phyloP scores from a whole-genome alignment of 2,888 invertebrate species.

The Pachymerium ferrugineum region DNA sequence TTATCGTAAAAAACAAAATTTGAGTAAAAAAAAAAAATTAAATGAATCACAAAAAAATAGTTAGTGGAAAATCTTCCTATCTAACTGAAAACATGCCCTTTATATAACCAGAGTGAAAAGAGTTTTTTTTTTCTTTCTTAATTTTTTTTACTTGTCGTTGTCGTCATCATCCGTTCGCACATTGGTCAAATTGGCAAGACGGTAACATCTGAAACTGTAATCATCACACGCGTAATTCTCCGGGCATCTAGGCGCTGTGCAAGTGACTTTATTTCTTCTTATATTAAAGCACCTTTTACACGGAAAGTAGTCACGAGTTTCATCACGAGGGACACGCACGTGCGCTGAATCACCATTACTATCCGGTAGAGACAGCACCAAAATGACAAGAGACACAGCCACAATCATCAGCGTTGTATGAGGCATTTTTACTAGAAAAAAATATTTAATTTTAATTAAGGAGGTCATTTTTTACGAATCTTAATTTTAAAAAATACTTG shows the following conservation, averaged over 20 bases:
- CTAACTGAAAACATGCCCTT: too few species aligned
- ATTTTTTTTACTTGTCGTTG: background rate
- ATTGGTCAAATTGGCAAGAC: slow-evolving; percentile 34
- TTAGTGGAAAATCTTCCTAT: too few species aligned
- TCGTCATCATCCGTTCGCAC: slow-evolving; percentile 29
- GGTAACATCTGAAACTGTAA: slow-evolving; percentile 34
- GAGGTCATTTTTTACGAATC: background rate
- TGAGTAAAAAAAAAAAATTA: too few species aligned
- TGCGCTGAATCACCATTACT: background rate
- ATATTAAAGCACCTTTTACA: slow-evolving; percentile 35
- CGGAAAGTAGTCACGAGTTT: slow-evolving; percentile 34
- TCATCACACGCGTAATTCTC: slow-evolving; percentile 35
- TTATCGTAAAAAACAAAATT: too few species aligned
- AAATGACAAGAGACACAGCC: background rate
- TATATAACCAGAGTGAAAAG: too few species aligned
- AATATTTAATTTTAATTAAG: background rate
- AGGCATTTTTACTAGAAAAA: background rate
- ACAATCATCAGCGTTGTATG: background rate
- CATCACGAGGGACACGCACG: background rate
- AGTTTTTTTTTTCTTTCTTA: too few species aligned
- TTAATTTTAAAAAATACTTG: background rate
- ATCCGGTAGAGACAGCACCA: background rate
- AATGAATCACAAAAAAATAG: too few species aligned
- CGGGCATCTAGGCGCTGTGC: slow-evolving; percentile 35
- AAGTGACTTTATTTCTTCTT: slow-evolving; percentile 31